Base-by-base conservation (phyloP, 2,888 invertebrate genomes). In the Polia nebulosa region DNA sequence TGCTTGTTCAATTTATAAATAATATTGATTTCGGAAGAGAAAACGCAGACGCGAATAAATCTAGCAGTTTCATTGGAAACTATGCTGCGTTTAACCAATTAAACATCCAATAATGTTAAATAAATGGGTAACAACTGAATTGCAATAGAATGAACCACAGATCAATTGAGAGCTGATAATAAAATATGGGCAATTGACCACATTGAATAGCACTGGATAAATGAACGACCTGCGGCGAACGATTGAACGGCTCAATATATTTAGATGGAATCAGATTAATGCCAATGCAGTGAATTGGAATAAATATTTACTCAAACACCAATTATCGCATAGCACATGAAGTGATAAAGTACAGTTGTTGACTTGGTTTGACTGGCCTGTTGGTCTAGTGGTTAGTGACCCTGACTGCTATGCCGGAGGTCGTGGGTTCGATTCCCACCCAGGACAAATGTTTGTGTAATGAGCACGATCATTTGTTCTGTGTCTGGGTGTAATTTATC, bases 151-250 rank as follows among this genome's bases (percentile, higher is more conserved):
- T 36, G 25, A 27, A 62, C 45, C 53, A 69, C 72, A 77, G 66
- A 79, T 78, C 72, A 84, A 78, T 80, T 78, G 75, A 78, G 77
- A 70, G 72, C 58, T 75, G 59, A 73, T 82, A 79, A 82, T 84
- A 83, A 80, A 84, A 77, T 68, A 76, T 77, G 61, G 58, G 25
- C 44, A 57, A 47, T 62, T 59, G 34, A 9, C 25, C 49, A 62
- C 53, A 72, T 67, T 67, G 56, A 78, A 80, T 65, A 60, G 62
- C 41, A 47, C 25, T 39, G 67, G 56, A 39, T 80, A 72, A 78
- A 78, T 29, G 63, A 34, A 64, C 17, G 27, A 66, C 78, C 81
- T 81, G 78, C 56, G 63, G 78, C 65, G 34, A 45, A 60, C 56
- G 53, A 69, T 57, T 77, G 65, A 77, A 68, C 57, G 52, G 39